These are phyloP conservation scores for Hippolais icterina DNA, from an alignment of 2,113 vertebrate genomes.

Conservation along the genomic window DNA sequence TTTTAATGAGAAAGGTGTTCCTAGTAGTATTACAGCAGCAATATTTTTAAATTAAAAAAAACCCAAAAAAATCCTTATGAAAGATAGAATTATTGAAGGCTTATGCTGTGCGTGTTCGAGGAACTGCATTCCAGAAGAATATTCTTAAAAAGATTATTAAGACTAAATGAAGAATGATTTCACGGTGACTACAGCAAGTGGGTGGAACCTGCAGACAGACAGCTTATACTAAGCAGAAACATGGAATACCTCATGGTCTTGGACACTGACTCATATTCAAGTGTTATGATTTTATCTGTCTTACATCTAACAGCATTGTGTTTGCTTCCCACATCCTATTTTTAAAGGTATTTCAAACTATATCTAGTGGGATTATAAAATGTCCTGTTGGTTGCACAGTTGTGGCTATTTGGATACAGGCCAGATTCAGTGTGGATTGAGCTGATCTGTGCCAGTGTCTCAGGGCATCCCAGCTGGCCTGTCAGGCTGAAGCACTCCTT, in stretches of 20 bases:
- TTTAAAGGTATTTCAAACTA: neutral
- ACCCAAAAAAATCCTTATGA: accelerated
- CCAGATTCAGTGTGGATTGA: neutral
- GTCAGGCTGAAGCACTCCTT: neutral
- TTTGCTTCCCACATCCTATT: neutral
- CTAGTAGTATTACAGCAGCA: neutral
- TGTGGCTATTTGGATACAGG: neutral
- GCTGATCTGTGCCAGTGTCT: too few relatives aligned
- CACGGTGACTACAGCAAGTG: neutral
- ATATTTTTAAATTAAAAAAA: neutral
- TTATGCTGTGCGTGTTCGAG: neutral
- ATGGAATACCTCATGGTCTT: neutral
- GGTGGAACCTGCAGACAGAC: neutral
- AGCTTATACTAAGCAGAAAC: neutral
- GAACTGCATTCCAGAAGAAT: neutral
- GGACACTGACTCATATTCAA: neutral
- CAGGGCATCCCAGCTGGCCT: neutral
- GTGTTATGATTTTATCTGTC: neutral
- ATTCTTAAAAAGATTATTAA: neutral
- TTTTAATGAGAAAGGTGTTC: neutral
- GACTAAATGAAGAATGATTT: neutral
- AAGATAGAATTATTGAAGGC: neutral
- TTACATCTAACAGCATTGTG: neutral
- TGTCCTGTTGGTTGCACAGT: neutral
- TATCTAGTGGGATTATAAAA: neutral